Conservation (phyloP, 2,888 invertebrate species). For the Chrysolina oricalcia region DNA sequence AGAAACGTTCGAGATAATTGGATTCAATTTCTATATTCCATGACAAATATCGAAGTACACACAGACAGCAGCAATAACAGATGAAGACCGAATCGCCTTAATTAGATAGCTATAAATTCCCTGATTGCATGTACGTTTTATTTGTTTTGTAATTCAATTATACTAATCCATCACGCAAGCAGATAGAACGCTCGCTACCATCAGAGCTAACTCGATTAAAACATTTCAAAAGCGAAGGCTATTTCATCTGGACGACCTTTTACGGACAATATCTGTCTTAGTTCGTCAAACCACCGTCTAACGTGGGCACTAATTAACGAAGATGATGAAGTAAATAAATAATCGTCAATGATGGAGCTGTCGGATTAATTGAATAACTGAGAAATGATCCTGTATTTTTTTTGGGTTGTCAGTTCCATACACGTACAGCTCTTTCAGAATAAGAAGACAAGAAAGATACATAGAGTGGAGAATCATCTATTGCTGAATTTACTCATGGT, state of each 20-base stretch:
- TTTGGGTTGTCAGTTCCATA: not conserved
- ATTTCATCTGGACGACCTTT: not conserved
- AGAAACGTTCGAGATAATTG: slow-evolving; percentile 41
- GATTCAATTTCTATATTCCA: slow-evolving; percentile 41
- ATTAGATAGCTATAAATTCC: slow-evolving; percentile 37
- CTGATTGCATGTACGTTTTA: slow-evolving; percentile 36
- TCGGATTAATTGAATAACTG: not conserved
- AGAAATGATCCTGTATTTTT: not conserved
- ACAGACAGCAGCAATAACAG: slow-evolving; percentile 16
- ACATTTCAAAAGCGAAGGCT: slow-evolving; percentile 24
- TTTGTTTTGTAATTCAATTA: slow-evolving; percentile 44
- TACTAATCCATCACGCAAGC: slow-evolving; percentile 32
- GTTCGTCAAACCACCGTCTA: not conserved
- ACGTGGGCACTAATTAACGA: not conserved
- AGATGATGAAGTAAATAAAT: slow-evolving; percentile 15
- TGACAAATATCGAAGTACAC: slow-evolving; percentile 29
- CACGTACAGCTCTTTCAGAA: no score
- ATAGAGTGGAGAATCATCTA: no score
- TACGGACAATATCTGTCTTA: slow-evolving; percentile 21
- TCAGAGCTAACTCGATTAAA: slow-evolving; percentile 33
- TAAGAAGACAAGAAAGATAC: no score
- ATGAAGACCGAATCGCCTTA: slow-evolving; percentile 33
- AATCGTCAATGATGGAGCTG: not conserved
- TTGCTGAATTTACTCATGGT: no score
- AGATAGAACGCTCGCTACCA: not conserved